Conservation (phyloP, 2,113 vertebrate species). For the Tragulus kanchil region DNA sequence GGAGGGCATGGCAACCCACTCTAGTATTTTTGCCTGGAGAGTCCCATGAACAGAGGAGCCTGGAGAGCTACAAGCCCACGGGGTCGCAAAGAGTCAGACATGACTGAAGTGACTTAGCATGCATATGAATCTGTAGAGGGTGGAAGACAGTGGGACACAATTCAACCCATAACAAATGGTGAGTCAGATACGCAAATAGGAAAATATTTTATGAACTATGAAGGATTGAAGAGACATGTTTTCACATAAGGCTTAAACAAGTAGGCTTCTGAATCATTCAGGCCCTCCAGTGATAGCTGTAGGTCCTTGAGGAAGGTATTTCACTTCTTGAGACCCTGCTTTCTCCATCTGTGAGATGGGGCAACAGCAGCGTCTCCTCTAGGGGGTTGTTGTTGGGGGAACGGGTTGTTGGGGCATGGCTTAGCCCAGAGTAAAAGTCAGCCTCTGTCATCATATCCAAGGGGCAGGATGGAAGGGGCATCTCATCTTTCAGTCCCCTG, state of each 20-base stretch:
- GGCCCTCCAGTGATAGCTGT: background rate
- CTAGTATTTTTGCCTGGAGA: background rate
- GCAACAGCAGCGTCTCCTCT: background rate
- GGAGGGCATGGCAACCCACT: background rate
- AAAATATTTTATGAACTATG: background rate
- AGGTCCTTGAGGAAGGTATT: background rate
- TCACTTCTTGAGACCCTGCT: background rate
- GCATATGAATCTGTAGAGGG: background rate
- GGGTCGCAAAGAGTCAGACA: background rate
- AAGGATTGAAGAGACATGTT: background rate
- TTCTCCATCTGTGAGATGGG: background rate
- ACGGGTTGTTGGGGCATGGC: accelerated
- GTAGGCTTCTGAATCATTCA: background rate
- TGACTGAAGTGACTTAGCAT: accelerated
- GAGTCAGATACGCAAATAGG: background rate
- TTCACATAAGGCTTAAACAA: background rate
- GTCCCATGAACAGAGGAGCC: background rate
- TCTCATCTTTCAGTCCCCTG: background rate
- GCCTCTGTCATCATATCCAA: background rate
- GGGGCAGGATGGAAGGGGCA: accelerated
- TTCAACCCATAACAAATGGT: background rate
- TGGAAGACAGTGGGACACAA: background rate
- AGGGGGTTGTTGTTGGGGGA: accelerated
- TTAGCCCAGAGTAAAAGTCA: no score
- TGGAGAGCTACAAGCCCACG: background rate